A percentile compares a stretch with the other conserved stretches of the same genome.
Conservation (phyloP, 2,797 vertebrate genomes). For the Tinamus major region DNA sequence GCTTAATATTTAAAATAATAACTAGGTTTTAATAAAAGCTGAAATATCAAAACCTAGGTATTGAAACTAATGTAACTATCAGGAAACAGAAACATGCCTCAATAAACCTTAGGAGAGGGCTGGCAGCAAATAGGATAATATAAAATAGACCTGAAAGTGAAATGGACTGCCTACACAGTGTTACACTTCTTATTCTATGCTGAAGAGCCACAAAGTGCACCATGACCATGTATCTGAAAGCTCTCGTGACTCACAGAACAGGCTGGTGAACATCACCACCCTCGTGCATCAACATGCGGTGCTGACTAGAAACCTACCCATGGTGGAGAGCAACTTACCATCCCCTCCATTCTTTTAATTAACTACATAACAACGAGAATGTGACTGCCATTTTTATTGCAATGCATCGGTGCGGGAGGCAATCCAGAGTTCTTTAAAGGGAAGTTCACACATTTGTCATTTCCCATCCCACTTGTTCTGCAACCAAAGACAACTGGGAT, state of each 20-base stretch:
- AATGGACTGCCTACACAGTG: conserved; percentile 37
- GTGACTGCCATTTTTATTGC: neutral
- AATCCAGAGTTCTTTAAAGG: neutral
- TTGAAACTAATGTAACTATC: neutral
- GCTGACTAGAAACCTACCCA: neutral
- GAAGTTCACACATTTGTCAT: conserved; percentile 21
- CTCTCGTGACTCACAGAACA: neutral
- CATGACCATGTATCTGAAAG: conserved; percentile 28
- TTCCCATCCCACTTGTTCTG: conserved; percentile 28
- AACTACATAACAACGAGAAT: neutral
- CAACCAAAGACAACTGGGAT: conserved; percentile 13
- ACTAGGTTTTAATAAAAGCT: neutral
- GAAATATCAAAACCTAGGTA: neutral
- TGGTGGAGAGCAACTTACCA: neutral
- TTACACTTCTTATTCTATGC: neutral
- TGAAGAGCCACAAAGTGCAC: conserved; percentile 17
- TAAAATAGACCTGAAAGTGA: conserved; percentile 35
- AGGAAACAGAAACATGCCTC: conserved; percentile 7
- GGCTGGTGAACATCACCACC: neutral
- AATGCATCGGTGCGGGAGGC: neutral
- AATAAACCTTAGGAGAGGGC: conserved; percentile 6
- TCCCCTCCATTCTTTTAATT: conserved; percentile 1
- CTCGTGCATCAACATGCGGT: neutral
- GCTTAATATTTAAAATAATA: neutral
- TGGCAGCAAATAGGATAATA: conserved; percentile 1